Conservation (phyloP, 2,888 invertebrate species). For the Mimumesa dahlbomi region DNA sequence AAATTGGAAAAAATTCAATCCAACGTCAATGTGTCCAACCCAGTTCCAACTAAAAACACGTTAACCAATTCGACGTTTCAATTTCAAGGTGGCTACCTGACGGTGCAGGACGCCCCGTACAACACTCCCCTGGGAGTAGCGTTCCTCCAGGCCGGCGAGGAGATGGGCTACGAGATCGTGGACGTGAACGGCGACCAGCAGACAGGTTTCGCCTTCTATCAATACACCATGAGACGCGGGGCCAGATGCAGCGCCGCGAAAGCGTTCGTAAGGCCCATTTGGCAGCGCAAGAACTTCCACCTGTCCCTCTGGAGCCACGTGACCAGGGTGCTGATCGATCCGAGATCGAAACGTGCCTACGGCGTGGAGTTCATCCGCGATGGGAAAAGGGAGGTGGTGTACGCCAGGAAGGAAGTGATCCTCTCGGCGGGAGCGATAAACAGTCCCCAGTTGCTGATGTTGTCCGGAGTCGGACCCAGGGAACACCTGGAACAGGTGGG, state of each 20-base stretch:
- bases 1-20: no score
- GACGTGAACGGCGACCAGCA: slow-evolving; percentile 94
- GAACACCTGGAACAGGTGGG: slow-evolving; percentile 88
- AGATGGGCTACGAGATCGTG: slow-evolving; percentile 93
- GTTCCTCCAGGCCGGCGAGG: slow-evolving; percentile 93
- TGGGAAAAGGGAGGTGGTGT: slow-evolving; percentile 84
- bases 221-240: slow-evolving; percentile 93
- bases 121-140: slow-evolving; percentile 92
- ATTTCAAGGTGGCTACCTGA: slow-evolving; percentile 89
- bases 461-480: slow-evolving; percentile 93
- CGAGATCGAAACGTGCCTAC: slow-evolving; percentile 86
- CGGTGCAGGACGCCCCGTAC: slow-evolving; percentile 89
- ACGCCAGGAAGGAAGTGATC: slow-evolving; percentile 90
- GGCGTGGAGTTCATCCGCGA: slow-evolving; percentile 90
- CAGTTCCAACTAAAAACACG: no score
- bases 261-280: slow-evolving; percentile 90
- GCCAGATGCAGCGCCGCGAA: slow-evolving; percentile 92
- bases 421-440: slow-evolving; percentile 94
- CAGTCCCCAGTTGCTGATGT: slow-evolving; percentile 94
- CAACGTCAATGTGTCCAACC: no score
- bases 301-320: slow-evolving; percentile 90
- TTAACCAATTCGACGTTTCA: no score
- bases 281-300: slow-evolving; percentile 90
- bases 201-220: slow-evolving; percentile 92
- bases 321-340: slow-evolving; percentile 88